Percentiles rank a stretch among this genome's conserved stretches.
phyloP scores from a whole-genome alignment of 2,113 vertebrate species.

The Garra rufa region DNA sequence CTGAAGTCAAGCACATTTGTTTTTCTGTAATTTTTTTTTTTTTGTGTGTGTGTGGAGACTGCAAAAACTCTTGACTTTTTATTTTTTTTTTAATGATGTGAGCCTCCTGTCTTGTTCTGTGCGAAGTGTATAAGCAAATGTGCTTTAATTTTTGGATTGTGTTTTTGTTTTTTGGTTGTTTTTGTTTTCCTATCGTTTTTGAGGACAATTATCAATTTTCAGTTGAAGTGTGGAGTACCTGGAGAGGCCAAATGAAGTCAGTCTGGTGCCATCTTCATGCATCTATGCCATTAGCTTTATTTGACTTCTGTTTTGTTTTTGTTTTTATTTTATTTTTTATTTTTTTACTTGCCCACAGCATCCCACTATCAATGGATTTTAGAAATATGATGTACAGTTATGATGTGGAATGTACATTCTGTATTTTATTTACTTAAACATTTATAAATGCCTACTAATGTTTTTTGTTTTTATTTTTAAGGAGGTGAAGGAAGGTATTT shows the following conservation, averaged over 20 bases:
- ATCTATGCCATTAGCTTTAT: slow-evolving; percentile 8
- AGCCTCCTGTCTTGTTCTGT: background rate
- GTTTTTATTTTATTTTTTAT: background rate
- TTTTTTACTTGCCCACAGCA: background rate
- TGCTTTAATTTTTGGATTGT: slow-evolving; percentile 72
- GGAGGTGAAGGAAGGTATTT: slow-evolving; percentile 63
- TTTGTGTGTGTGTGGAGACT: background rate
- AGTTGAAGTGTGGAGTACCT: slow-evolving; percentile 3
- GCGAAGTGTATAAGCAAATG: slow-evolving; percentile 54
- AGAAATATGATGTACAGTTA: background rate
- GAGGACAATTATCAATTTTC: background rate
- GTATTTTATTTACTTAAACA: slow-evolving; percentile 44
- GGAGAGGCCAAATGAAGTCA: slow-evolving; percentile 6
- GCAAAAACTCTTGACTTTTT: slow-evolving; percentile 1
- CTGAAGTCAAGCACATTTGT: background rate
- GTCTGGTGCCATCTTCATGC: slow-evolving; percentile 32
- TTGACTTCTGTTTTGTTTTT: background rate
- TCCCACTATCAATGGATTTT: background rate
- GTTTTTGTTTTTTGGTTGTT: slow-evolving; percentile 81
- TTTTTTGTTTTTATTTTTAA: slow-evolving; percentile 49
- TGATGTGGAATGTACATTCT: background rate
- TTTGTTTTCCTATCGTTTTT: slow-evolving; percentile 1
- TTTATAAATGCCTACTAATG: slow-evolving; percentile 34
- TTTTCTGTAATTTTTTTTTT: background rate
- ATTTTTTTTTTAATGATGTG: slow-evolving; percentile 72